Evolutionary conservation across 2,888 invertebrate species (phyloP).

Genomic region (Timema cristinae): DNA sequence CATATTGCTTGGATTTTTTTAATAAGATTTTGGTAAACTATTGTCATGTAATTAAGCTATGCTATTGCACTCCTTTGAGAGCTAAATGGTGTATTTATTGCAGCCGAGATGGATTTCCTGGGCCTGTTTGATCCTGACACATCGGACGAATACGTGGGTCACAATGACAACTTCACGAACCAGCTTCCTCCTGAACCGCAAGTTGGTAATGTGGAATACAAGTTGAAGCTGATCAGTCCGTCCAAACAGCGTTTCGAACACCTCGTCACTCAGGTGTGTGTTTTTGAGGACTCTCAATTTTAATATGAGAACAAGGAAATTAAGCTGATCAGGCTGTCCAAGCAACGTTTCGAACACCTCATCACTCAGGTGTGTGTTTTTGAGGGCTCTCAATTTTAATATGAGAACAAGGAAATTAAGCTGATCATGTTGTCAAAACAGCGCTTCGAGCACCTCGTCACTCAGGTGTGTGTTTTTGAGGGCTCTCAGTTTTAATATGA

Average conservation of each 20-base stretch:
- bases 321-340: slow-evolving; percentile 87
- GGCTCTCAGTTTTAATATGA: slow-evolving; percentile 35
- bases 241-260: slow-evolving; percentile 91
- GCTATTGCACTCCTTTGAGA: too few relatives aligned
- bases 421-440: slow-evolving; percentile 86
- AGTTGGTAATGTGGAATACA: slow-evolving; percentile 94
- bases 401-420: slow-evolving; percentile 53
- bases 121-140: slow-evolving; percentile 72
- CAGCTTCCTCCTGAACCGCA: slow-evolving; percentile 85
- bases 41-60: too few relatives aligned
- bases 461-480: slow-evolving; percentile 63
- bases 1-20: too few relatives aligned
- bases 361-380: slow-evolving; percentile 79
- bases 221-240: slow-evolving; percentile 88
- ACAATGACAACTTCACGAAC: slow-evolving; percentile 47
- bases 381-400: slow-evolving; percentile 35
- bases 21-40: too few relatives aligned
- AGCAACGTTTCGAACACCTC: slow-evolving; percentile 88
- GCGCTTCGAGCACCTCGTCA: slow-evolving; percentile 92
- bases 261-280: slow-evolving; percentile 84
- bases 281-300: slow-evolving; percentile 35
- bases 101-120: slow-evolving; percentile 68
- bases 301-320: slow-evolving; percentile 42
- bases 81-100: too few relatives aligned
- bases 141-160: slow-evolving; percentile 50